Evolutionary conservation across 2,113 vertebrate genomes (phyloP), one percentile per base, ranked within the genome.

Genomic region (Catagonus wagneri): DNA sequence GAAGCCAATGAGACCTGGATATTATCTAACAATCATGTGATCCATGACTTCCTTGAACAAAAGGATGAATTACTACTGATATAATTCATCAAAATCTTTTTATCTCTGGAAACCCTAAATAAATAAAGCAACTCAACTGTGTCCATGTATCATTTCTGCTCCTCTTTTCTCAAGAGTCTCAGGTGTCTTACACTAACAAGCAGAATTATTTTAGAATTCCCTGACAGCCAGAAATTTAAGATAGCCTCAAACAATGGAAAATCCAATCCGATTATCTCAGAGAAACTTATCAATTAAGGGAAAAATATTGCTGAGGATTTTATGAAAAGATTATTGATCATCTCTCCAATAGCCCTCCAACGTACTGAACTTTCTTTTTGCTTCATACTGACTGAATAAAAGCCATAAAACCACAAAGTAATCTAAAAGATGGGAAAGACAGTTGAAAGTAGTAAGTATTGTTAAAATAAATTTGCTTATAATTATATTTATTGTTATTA

Each of bases 141-240:
- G 60, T 14, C 60, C 52, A 80, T 56, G 27, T 3, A 71, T 98
- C 74, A 63, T 11, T 96, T 94, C 61, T 96, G 94, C 5, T 75
- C 29, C 10, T 27, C 19, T 86, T 96, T 94, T 87, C 92, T 98
- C n/a, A 88, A 96, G 89, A 97, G 78, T 90, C 84, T 94, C 81
- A 95, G 96, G 84, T 97, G 97, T 94, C 97, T 96, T 96, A 85
- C 5, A 10, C 4, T 80, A 92, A 7, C 93, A 96, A 95, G 1
- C 79, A 97, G 84, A 97, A 96, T 98, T 98, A 98, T 98, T 98
- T 98, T 97, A 98, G 13, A 90, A 69, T 98, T 98, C 98, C 97
- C 97, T 97, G 96, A 98, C 98, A 98, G 96, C 79, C 97, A 96
- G 90, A 98, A 98, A 98, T 98, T 98, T 98, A 97, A 98, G 97